Conservation (phyloP, 2,888 invertebrate species). For the Spodoptera picta region DNA sequence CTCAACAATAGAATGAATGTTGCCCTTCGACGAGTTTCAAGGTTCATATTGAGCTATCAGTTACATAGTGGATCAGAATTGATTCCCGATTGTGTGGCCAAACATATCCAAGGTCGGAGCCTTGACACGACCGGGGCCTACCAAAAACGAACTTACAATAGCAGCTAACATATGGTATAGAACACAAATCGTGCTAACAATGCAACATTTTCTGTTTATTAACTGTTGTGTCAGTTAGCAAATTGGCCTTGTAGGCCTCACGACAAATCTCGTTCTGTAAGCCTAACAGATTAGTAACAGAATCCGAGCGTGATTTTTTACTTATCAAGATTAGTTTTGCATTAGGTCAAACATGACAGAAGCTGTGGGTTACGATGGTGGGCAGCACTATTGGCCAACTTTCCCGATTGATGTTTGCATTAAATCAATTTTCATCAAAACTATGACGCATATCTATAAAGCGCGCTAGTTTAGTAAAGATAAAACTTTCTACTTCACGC, state of each 20-base stretch:
- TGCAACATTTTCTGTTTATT: constrained; percentile 54
- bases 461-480: constrained; percentile 8
- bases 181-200: constrained; percentile 47
- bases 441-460: constrained; percentile 9
- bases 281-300: constrained; percentile 34
- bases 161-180: constrained; percentile 50
- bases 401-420: constrained; percentile 9
- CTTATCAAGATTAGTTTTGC: constrained; percentile 23
- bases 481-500: constrained; percentile 24
- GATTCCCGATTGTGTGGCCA: constrained; percentile 69
- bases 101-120: constrained; percentile 70
- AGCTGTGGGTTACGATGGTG: constrained; percentile 12
- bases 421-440: constrained; percentile 17
- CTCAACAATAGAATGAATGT: constrained; percentile 28
- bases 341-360: constrained; percentile 10
- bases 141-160: constrained; percentile 69
- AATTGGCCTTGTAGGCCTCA: constrained; percentile 50
- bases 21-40: constrained; percentile 37
- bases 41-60: constrained; percentile 33
- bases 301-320: constrained; percentile 33
- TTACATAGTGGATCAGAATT: constrained; percentile 58
- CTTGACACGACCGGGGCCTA: constrained; percentile 70
- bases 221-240: constrained; percentile 43
- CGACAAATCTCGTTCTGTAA: constrained; percentile 43
- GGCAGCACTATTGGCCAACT: constrained; percentile 9